Conservation (phyloP, 1,140 invertebrate species). For the Euborellia annulipes region DNA sequence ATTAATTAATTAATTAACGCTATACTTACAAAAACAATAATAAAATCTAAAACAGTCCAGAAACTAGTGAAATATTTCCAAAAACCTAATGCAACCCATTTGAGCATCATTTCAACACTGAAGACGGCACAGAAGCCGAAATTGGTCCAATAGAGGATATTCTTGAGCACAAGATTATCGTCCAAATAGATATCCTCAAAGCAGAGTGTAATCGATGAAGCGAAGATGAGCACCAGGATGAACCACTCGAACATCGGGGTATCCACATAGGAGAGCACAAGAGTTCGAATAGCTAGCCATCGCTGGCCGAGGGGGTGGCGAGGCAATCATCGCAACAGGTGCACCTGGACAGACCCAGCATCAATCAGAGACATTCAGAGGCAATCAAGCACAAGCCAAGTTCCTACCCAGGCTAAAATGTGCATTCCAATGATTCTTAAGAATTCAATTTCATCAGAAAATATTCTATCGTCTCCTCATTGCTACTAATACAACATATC, state of each 20-base stretch:
- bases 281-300: conserved; percentile 51
- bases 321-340: conserved; percentile 57
- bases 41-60: conserved; percentile 92
- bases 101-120: conserved; percentile 85
- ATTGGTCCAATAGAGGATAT: conserved; percentile 72
- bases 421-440: no score
- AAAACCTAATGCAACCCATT: conserved; percentile 88
- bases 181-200: conserved; percentile 88
- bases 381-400: no score
- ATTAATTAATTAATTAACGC: no score
- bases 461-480: no score
- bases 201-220: conserved; percentile 78
- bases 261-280: conserved; percentile 60
- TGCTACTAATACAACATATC: no score
- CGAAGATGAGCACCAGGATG: conserved; percentile 81
- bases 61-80: conserved; percentile 92
- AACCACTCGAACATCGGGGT: conserved; percentile 91
- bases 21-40: conserved; percentile 92
- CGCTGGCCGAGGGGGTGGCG: conserved; percentile 46
- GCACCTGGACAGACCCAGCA: conserved; percentile 38
- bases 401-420: no score
- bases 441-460: no score
- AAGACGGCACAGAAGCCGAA: conserved; percentile 82
- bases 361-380: no score
- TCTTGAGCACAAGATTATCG: conserved; percentile 65